Evolutionary conservation across 1,140 invertebrate genomes (phyloP), one percentile per base, ranked within the genome.

Genomic region (Ganaspis sp.): DNA sequence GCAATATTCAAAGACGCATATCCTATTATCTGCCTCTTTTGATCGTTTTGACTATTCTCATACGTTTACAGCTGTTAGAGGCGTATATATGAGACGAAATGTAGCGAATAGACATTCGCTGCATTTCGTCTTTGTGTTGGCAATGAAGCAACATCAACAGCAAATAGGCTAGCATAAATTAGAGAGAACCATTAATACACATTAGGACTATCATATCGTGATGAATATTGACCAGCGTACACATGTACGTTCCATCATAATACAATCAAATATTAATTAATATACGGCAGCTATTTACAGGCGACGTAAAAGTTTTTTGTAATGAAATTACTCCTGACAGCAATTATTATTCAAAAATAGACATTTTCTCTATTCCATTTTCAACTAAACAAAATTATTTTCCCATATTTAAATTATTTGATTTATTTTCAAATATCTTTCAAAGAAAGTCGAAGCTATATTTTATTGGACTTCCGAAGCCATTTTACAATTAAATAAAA

Each of bases 151-250:
- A 76, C 49, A 73, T 84, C n/a, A 49, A 49, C 78, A 76, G 76
- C 81, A 80, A 79, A 85, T 83, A 76, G 81, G 76, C 75, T 74
- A 76, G 79, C 80, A 86, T 87, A 87, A 87, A 87, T 87, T 87
- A 87, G 82, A 85, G 77, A 64, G 54, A 49, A 17, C 80, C 81
- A 82, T 84, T 85, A 86, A 86, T 87, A 86, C 74, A 77, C 73
- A 76, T 84, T 81, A 80, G 78, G 69, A 53, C 80, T 81, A 84
- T 87, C 79, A 80, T 76, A 84, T 85, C 74, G 70, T 81, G 77
- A 17, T n/a, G n/a, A 74, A 82, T 87, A 86, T 84, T 82, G 78
- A 74, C 74, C 75, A 79, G 79, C 84, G 77, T 77, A 81, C 23
- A 29, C 21, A 26, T 64, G 11, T 5, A 29, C 11, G 15, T 64